Base-by-base conservation (phyloP, 2,888 invertebrate species). In the Eilema depressum region DNA sequence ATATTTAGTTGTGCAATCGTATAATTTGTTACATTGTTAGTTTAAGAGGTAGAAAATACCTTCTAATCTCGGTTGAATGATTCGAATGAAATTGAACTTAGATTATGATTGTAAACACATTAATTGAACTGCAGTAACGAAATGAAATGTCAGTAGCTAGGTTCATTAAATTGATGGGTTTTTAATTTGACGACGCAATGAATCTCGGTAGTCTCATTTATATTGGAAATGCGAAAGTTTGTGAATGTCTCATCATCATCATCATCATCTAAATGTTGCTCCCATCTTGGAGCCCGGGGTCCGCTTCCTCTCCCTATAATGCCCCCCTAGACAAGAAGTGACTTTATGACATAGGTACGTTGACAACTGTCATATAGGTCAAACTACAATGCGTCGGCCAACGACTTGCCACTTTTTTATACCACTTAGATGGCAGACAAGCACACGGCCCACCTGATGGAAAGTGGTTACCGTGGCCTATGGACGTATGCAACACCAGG, bases 11-110 rank as follows among this genome's bases (percentile, higher is more conserved):
- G 66, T 66, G 81, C 73, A 81, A 81, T 62, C 26, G 14, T 60
- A 67, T 76, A 70, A 81, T 81, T 83, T 67, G 70, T 71, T 77
- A 63, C 70, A 83, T 83, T 81, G 77, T 81, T 69, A 59, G 67
- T 69, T 75, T 75, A 75, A 76, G 74, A 66, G 78, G 73, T 78
- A 20, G 30, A 56, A 60, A 30, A 37, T 64, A 59, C 41, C 8
- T 53, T 53, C 56, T 63, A 57, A 66, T 66, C 62, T 14, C n/a
- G 59, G 14, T 41, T 70, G 14, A 28, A 37, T 25, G 67, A 63
- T 30, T 68, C n/a, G 23, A 17, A 56, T 70, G 20, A 57, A 28
- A 70, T 63, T 65, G 59, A 26, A 37, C 12, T 25, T 25, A 47
- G 59, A 70, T 70, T 60, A 59, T 53, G 33, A 68, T 53, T n/a